These are phyloP conservation scores for Hermetia illucens DNA, from an alignment of 1,140 invertebrate genomes.

Conservation along the genomic window DNA sequence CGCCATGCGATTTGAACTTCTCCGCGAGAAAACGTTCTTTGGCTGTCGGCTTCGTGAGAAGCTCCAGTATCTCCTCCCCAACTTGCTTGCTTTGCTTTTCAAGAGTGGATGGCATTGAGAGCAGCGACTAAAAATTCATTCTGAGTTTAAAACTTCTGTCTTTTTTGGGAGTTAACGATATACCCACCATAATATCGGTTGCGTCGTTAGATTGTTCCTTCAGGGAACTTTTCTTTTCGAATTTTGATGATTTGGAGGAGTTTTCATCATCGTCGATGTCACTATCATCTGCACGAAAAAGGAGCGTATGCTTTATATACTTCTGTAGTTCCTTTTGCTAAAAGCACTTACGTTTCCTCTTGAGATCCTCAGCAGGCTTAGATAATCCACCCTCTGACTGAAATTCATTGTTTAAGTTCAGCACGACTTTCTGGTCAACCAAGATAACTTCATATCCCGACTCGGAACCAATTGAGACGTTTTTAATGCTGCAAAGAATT, in stretches of 20 bases:
- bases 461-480: slow-evolving; percentile 42
- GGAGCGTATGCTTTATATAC: background rate
- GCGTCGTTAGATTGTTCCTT: slow-evolving; percentile 36
- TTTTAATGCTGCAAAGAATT: slow-evolving; percentile 36
- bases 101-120: slow-evolving; percentile 85
- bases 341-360: slow-evolving; percentile 27
- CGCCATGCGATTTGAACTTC: slow-evolving; percentile 89
- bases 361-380: slow-evolving; percentile 32
- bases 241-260: slow-evolving; percentile 13
- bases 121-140: slow-evolving; percentile 55
- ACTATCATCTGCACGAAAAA: slow-evolving; percentile 2
- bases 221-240: slow-evolving; percentile 19
- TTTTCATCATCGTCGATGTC: slow-evolving; percentile 14
- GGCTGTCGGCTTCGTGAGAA: slow-evolving; percentile 88
- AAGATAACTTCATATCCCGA: slow-evolving; percentile 46
- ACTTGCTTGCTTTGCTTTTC: slow-evolving; percentile 93
- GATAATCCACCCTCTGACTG: slow-evolving; percentile 18
- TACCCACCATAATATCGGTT: slow-evolving; percentile 46
- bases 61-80: slow-evolving; percentile 88
- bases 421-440: slow-evolving; percentile 54
- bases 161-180: background rate
- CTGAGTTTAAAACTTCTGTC: background rate
- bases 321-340: background rate
- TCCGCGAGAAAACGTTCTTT: slow-evolving; percentile 90
- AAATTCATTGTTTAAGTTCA: slow-evolving; percentile 48